Percentiles rank a stretch among this genome's conserved stretches.
These are phyloP conservation scores for Glaucopsyche alexis DNA, from an alignment of 2,888 invertebrate genomes.

Conservation along the genomic window DNA sequence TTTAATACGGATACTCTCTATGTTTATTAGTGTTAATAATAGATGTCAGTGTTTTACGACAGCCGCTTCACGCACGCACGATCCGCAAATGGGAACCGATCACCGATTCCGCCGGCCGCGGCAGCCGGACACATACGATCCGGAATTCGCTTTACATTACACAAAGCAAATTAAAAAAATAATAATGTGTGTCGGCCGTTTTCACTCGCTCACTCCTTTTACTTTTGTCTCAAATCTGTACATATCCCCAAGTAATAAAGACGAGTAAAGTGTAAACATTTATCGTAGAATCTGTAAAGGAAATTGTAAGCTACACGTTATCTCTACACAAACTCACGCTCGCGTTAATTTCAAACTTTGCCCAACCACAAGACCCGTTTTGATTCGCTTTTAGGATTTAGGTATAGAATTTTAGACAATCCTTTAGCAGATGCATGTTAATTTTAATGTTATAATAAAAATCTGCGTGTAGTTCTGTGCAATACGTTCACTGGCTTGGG, in stretches of 20 bases:
- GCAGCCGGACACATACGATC: background rate
- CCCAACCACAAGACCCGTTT: too few species aligned
- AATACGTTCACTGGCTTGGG: too few species aligned
- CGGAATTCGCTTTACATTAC: background rate
- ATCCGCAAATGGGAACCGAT: constrained; percentile 6
- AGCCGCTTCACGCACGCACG: constrained; percentile 18
- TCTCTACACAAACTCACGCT: too few species aligned
- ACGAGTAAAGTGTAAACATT: background rate
- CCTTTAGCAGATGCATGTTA: too few species aligned
- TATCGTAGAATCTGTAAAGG: background rate
- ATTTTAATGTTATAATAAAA: too few species aligned
- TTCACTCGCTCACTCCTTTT: constrained; percentile 3
- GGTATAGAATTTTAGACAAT: too few species aligned
- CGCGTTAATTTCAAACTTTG: too few species aligned
- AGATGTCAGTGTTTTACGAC: background rate
- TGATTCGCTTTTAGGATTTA: too few species aligned
- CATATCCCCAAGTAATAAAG: background rate
- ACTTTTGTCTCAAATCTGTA: background rate
- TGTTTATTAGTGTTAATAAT: too few species aligned
- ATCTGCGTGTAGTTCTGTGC: too few species aligned
- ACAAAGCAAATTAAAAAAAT: too few species aligned
- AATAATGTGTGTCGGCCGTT: background rate
- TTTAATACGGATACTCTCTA: too few species aligned
- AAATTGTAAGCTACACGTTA: background rate
- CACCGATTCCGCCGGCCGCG: background rate